Conservation (phyloP, 2,888 invertebrate species). For the Hyppa rectilinea region DNA sequence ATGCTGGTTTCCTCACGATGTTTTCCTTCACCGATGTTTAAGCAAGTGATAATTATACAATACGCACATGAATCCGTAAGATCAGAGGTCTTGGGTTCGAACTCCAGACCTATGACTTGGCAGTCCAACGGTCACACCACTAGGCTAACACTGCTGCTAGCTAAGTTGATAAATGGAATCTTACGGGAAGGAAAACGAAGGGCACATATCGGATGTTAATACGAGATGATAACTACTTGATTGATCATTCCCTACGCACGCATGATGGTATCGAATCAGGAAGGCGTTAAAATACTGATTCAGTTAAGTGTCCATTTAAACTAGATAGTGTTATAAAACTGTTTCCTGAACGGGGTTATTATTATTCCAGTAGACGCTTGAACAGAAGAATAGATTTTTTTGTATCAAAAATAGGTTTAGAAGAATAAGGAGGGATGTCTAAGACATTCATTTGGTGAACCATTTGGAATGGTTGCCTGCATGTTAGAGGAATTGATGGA, state of each 20-base stretch:
- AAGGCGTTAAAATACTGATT: slow-evolving; percentile 31
- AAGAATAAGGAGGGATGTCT: background rate
- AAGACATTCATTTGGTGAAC: no score
- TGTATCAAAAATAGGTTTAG: no score
- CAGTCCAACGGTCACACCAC: no score
- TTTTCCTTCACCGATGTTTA: no score
- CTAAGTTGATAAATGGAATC: background rate
- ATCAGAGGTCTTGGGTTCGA: no score
- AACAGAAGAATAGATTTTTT: background rate
- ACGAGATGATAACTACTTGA: slow-evolving; percentile 18
- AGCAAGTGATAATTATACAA: no score
- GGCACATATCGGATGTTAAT: slow-evolving; percentile 20
- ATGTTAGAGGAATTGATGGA: background rate
- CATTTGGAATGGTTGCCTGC: background rate
- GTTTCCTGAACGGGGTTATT: slow-evolving; percentile 17
- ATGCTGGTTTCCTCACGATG: no score
- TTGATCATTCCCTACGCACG: slow-evolving; percentile 29
- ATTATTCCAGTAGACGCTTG: background rate
- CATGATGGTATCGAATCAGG: slow-evolving; percentile 38
- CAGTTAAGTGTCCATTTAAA: slow-evolving; percentile 1
- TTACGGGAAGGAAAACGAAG: slow-evolving; percentile 5
- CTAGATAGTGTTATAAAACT: slow-evolving; percentile 14
- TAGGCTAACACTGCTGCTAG: no score
- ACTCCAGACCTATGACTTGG: no score
- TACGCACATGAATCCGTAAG: no score